Percentiles rank a stretch among this genome's conserved stretches.
phyloP scores from a whole-genome alignment of 2,888 invertebrate genomes.

The Leuctra nigra region DNA sequence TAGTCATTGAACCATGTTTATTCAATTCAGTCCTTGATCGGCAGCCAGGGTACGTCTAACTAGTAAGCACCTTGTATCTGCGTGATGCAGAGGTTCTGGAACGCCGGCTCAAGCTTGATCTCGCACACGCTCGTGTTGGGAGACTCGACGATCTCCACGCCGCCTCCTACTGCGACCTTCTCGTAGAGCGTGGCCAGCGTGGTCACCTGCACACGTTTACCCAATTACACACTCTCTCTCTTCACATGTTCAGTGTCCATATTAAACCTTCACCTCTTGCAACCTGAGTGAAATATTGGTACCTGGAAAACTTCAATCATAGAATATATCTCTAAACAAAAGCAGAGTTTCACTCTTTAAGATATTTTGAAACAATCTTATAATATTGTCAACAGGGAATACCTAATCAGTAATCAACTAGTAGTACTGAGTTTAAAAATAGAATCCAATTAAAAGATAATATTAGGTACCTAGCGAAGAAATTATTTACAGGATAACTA shows the following conservation, averaged over 20 bases:
- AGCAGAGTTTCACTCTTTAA: neutral
- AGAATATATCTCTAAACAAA: neutral
- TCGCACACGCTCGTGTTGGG: neutral
- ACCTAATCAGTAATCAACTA: neutral
- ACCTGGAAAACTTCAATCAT: neutral
- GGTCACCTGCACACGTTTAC: neutral
- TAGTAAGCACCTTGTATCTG: no score
- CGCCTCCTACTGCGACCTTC: neutral
- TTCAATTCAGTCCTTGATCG: no score
- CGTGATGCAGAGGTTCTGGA: neutral
- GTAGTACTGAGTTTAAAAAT: no score
- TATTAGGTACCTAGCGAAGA: no score
- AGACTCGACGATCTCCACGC: neutral
- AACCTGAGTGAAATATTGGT: neutral
- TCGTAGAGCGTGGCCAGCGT: neutral
- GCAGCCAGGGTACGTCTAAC: no score
- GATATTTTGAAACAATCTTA: neutral
- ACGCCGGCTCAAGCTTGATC: slow-evolving; percentile 4
- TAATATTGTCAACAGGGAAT: neutral
- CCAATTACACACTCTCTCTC: neutral
- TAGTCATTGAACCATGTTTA: no score
- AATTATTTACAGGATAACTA: no score
- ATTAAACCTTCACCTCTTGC: neutral
- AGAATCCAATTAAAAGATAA: no score
- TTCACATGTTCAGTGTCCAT: neutral